Percentiles rank a stretch among this genome's conserved stretches.
Conservation (phyloP, 1,140 invertebrate genomes). For the Procambarus clarkii region DNA sequence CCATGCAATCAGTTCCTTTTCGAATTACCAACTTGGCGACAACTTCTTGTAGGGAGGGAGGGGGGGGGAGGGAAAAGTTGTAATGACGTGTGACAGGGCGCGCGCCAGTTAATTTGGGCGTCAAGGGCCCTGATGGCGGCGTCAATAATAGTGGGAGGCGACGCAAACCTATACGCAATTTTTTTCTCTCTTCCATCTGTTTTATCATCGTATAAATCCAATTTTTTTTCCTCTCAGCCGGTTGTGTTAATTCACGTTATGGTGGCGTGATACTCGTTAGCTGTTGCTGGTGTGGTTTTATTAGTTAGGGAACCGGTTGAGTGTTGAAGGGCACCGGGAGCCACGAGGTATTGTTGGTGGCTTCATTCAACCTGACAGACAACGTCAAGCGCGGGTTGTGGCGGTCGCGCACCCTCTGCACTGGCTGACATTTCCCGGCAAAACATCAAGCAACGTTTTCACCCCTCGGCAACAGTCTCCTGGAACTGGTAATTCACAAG, state of each 20-base stretch:
- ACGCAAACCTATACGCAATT: background rate
- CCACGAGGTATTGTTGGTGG: background rate
- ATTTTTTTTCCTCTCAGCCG: background rate
- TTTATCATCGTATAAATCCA: background rate
- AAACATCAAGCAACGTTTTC: slow-evolving; percentile 49
- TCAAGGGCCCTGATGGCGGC: slow-evolving; percentile 42
- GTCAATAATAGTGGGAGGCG: slow-evolving; percentile 4
- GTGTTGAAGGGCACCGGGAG: slow-evolving; percentile 12
- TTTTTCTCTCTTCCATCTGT: too few species aligned
- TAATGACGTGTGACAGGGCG: slow-evolving; percentile 67
- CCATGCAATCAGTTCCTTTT: slow-evolving; percentile 68
- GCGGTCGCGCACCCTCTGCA: background rate
- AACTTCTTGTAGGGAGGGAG: slow-evolving; percentile 19
- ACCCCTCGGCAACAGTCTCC: background rate
- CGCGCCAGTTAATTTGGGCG: slow-evolving; percentile 56
- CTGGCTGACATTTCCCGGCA: slow-evolving; percentile 32
- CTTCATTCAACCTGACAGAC: slow-evolving; percentile 36
- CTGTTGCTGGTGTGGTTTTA: background rate
- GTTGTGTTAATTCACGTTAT: background rate
- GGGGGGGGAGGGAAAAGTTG: slow-evolving; percentile 49
- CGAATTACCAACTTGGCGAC: slow-evolving; percentile 67
- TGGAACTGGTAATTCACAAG: background rate
- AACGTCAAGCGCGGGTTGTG: slow-evolving; percentile 16
- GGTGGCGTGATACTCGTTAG: background rate
- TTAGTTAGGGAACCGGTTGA: background rate